Base-by-base conservation (phyloP, 2,888 invertebrate species). In the Venustoraphidia nigricollis region DNA sequence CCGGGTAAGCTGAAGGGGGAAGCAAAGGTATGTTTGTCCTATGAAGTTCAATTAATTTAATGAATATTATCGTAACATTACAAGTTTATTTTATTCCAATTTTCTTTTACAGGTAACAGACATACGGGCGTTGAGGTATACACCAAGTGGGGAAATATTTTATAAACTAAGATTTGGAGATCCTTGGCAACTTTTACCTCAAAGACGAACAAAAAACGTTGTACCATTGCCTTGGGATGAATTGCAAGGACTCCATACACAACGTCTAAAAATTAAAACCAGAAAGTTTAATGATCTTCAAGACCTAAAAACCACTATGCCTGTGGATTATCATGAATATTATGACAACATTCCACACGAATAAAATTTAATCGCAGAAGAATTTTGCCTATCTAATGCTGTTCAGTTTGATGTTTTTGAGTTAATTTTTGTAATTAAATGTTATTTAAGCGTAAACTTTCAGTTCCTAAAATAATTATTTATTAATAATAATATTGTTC, bases 1-100 rank as follows among this genome's bases (percentile, higher is more conserved):
- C 49, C 51, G 9, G 51, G 51, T 34, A 42, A 34, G 14, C 41
- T 39, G 38, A 41, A 34, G 13, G 51, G 49, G n/a, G 49, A 51
- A 14, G 39, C 51, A 27, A 34, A 35, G 11, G 41, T 47, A 17
- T 17, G 17, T 17, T 4, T 17, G 4, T 17, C 17, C 17, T 17
- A 17, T 17, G 17, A 17, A 17, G 17, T 17, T 17, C 17, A 17
- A 17, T 17, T 17, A 2, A 17, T 17, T 17, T 17, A 17, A 17
- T 17, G 17, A 17, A 17, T 17, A 17, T 17, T 17, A 3, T 17
- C 4, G 17, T 17, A 17, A 17, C 17, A 17, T 17, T 17, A 17
- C n/a, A n/a, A n/a, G n/a, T n/a, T n/a, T n/a, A 17, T 17, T 17
- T 43, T 35, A 35, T 43, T 34, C 27, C 35, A 10, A 6, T 43